Conservation (phyloP, 37 sponge, comb jelly and placozoan species). For the Diacarnus erythraeanus region DNA sequence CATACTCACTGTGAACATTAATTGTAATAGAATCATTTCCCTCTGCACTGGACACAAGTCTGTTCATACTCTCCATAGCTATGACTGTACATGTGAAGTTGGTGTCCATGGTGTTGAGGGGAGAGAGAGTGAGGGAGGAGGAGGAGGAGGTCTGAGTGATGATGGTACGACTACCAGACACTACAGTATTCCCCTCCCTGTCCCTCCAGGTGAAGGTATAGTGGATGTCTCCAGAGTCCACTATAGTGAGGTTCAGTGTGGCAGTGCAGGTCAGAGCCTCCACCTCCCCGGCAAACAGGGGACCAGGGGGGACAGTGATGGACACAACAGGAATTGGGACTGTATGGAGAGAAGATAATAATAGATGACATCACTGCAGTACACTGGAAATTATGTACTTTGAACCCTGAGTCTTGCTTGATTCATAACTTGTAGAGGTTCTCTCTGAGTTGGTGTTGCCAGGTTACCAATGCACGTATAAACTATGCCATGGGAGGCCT, state of each 20-base stretch:
- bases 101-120: constrained; percentile 2
- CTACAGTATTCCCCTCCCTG: neutral
- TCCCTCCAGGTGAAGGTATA: neutral
- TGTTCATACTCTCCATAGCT: no score
- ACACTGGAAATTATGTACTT: no score
- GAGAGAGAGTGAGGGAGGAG: constrained; percentile 6
- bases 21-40: neutral
- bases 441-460: neutral
- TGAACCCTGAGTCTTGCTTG: neutral
- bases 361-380: neutral
- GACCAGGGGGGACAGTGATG: neutral
- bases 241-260: neutral
- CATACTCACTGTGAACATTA: constrained; percentile 2
- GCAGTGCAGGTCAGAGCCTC: constrained; percentile 7
- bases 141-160: neutral
- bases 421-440: neutral
- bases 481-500: neutral
- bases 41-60: neutral
- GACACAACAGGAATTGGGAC: constrained; percentile 10
- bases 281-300: neutral
- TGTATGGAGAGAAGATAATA: neutral
- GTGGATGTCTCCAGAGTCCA: neutral
- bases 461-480: constrained; percentile 3
- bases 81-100: constrained; percentile 2
- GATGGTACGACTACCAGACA: neutral